A percentile compares a stretch with the other conserved stretches of the same genome.
phyloP scores from a whole-genome alignment of 1,140 invertebrate species.

The Lasaia peninsularis region DNA sequence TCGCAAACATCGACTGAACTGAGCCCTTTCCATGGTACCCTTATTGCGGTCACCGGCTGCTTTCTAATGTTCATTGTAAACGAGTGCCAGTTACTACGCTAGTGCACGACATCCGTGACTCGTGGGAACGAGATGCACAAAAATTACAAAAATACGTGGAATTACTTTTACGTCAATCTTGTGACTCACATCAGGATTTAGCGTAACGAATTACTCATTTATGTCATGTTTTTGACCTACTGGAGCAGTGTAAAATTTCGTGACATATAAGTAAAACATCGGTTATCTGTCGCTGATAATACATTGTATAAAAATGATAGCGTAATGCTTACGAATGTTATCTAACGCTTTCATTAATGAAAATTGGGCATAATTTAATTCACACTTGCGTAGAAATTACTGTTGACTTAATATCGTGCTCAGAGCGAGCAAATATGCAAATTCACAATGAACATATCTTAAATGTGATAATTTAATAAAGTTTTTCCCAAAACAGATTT shows the following conservation, averaged over 20 bases:
- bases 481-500: background rate
- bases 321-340: slow-evolving; percentile 21
- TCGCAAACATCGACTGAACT: slow-evolving; percentile 42
- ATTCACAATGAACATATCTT: background rate
- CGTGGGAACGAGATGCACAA: slow-evolving; percentile 35
- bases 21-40: slow-evolving; percentile 63
- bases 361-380: slow-evolving; percentile 30
- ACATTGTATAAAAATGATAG: slow-evolving; percentile 2
- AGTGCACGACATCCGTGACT: slow-evolving; percentile 61
- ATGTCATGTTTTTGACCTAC: background rate
- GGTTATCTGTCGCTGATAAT: background rate
- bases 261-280: slow-evolving; percentile 16
- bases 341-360: slow-evolving; percentile 26
- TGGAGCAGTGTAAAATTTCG: background rate
- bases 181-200: background rate
- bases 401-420: slow-evolving; percentile 11
- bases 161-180: slow-evolving; percentile 24
- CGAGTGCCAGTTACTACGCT: slow-evolving; percentile 42
- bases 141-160: slow-evolving; percentile 41
- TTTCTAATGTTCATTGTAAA: slow-evolving; percentile 72
- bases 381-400: slow-evolving; percentile 26
- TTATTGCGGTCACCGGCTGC: slow-evolving; percentile 67
- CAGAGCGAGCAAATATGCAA: background rate
- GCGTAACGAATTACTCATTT: slow-evolving; percentile 3
- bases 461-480: slow-evolving; percentile 2